Evolutionary conservation across 1,140 invertebrate species (phyloP), one percentile per base, ranked within the genome.

Genomic region (Bombus cullumanus): DNA sequence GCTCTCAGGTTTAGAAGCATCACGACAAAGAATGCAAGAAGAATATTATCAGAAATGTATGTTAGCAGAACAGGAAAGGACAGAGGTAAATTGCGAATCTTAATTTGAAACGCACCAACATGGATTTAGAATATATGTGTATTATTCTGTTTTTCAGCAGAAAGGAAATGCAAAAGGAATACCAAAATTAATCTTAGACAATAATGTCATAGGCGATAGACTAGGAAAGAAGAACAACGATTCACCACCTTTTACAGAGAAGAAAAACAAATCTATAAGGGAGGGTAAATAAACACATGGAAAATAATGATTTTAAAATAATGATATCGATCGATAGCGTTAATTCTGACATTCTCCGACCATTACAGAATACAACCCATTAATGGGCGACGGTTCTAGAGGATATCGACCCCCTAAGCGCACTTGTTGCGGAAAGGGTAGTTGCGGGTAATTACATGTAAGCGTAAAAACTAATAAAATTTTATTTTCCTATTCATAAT

Each of bases 341-440:
- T 8, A n/a, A n/a, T 12, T 47, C 12, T 41, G 12, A 57, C 12
- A 59, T 13, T 41, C 15, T 9, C 1, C 6, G 53, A 71, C 25
- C 18, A 28, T 92, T 93, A 69, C 86, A 96, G 95, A 93, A 13
- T 96, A 96, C 81, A 95, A 94, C 92, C 95, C 95, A 47, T 88
- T 96, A 75, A 95, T 95, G 94, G 95, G 95, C n/a, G 88, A 91
- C 79, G 90, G 89, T 77, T 90, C 90, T 83, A 90, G 91, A 37
- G 90, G 93, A 76, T 96, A 96, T 87, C 91, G 94, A 68, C 94
- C 95, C 64, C 94, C 94, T 15, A 95, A 95, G 89, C 93, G 94
- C 47, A 94, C 92, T 73, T 94, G 94, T 34, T 96, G 95, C 85
- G 90, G 93, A 57, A 94, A 95, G 86, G 94, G 95, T 69, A 93